A percentile compares a stretch with the other conserved stretches of the same genome.
phyloP scores from a whole-genome alignment of 2,888 invertebrate genomes.

The Ichneumoninae sp. region DNA sequence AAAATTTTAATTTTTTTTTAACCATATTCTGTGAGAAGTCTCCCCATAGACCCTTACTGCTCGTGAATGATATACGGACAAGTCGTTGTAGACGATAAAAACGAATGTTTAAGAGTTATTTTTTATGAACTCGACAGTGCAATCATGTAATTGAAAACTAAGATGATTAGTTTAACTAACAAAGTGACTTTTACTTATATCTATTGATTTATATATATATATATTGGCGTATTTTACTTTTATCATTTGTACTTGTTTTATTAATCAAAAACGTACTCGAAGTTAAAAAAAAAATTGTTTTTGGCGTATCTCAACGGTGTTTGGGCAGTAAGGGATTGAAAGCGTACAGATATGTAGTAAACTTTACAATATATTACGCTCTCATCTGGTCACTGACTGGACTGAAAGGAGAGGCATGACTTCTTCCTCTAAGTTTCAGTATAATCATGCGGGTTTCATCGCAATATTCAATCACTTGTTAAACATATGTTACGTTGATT shows the following conservation, averaged over 20 bases:
- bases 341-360: conserved; percentile 13
- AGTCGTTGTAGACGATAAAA: neutral
- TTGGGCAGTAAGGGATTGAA: conserved; percentile 7
- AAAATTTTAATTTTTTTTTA: neutral
- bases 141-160: conserved; percentile 1
- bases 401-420: conserved; percentile 17
- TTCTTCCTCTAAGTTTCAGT: conserved; percentile 44
- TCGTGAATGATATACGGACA: neutral
- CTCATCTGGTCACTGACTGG: conserved; percentile 8
- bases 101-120: neutral
- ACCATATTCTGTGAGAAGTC: conserved; percentile 10
- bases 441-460: conserved; percentile 39
- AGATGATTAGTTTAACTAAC: conserved; percentile 4
- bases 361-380: conserved; percentile 36
- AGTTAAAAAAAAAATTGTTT: neutral
- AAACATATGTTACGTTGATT: conserved; percentile 56
- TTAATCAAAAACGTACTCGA: neutral
- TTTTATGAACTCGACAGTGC: conserved; percentile 18
- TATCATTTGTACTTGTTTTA: conserved; percentile 1
- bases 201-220: neutral
- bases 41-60: conserved; percentile 21
- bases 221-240: neutral
- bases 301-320: neutral
- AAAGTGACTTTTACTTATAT: conserved; percentile 1
- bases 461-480: conserved; percentile 56